Evolutionary conservation across 2,113 vertebrate genomes (phyloP).

Genomic region (Pampusana beccarii): DNA sequence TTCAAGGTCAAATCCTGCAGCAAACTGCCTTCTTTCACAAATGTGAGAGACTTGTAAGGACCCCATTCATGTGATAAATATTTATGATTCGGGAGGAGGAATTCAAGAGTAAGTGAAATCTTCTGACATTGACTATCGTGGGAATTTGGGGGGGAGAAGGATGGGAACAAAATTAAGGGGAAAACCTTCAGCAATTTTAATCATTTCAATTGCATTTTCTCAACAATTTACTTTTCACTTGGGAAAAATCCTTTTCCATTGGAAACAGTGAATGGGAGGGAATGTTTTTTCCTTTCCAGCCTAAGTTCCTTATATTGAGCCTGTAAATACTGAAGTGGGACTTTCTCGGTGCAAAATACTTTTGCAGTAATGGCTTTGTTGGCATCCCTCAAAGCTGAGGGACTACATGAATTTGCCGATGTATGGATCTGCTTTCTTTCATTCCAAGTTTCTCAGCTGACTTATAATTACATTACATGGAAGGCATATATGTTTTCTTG

Average conservation of each 20-base stretch:
- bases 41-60: constrained; percentile 49
- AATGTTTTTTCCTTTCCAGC: constrained; percentile 17
- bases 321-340: constrained; percentile 47
- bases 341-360: constrained; percentile 6
- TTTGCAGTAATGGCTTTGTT: constrained; percentile 67
- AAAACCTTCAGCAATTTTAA: constrained; percentile 60
- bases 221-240: constrained; percentile 69
- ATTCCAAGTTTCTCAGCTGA: constrained; percentile 60
- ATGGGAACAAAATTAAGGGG: not conserved
- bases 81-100: constrained; percentile 53
- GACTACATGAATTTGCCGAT: constrained; percentile 40
- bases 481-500: constrained; percentile 28
- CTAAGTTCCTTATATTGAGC: constrained; percentile 53
- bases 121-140: constrained; percentile 51
- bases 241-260: constrained; percentile 55
- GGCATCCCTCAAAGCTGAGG: constrained; percentile 63
- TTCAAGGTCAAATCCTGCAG: constrained; percentile 64
- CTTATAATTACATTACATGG: constrained; percentile 38
- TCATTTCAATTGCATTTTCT: constrained; percentile 63
- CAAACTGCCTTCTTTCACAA: constrained; percentile 54
- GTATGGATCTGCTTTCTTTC: constrained; percentile 68
- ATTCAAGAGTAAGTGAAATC: constrained; percentile 33
- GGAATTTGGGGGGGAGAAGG: constrained; percentile 29
- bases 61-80: constrained; percentile 64
- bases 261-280: constrained; percentile 29